Conservation (phyloP, 2,888 invertebrate species). For the Eulithis testata region DNA sequence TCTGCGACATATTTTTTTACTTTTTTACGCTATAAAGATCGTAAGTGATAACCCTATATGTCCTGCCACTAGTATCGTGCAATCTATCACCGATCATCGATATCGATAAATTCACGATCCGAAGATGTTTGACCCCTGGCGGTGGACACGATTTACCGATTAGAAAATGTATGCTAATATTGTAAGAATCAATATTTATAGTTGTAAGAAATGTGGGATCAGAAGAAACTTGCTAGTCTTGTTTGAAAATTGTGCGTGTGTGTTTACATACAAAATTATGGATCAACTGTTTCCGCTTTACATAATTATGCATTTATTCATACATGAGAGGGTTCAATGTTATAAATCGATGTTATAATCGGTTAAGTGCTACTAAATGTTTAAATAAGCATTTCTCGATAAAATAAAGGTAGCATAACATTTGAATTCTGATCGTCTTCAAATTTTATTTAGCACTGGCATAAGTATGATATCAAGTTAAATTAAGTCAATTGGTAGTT, state of each 20-base stretch:
- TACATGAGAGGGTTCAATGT: constrained; percentile 17
- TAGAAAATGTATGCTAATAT: constrained; percentile 69
- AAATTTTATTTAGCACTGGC: constrained; percentile 1
- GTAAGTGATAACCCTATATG: constrained; percentile 67
- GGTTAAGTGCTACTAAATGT: constrained; percentile 13
- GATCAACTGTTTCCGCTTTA: constrained; percentile 29
- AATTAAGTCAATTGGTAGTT: neutral
- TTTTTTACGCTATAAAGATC: constrained; percentile 67
- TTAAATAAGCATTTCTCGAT: constrained; percentile 7
- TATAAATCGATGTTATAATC: constrained; percentile 32
- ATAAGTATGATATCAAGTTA: constrained; percentile 4
- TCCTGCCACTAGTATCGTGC: constrained; percentile 63
- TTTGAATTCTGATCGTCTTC: constrained; percentile 1
- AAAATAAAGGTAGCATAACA: neutral
- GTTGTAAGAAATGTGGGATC: constrained; percentile 51
- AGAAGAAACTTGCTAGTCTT: constrained; percentile 54
- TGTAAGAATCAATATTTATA: constrained; percentile 64
- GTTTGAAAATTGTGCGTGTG: constrained; percentile 42
- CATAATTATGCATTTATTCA: constrained; percentile 31
- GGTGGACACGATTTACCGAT: constrained; percentile 74
- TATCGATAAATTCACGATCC: constrained; percentile 67
- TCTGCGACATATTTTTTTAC: constrained; percentile 64
- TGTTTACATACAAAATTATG: constrained; percentile 23
- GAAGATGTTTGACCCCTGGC: constrained; percentile 69
- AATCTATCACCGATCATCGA: constrained; percentile 63